phyloP scores from a whole-genome alignment of 2,888 invertebrate genomes.

The Prenolepis imparis region DNA sequence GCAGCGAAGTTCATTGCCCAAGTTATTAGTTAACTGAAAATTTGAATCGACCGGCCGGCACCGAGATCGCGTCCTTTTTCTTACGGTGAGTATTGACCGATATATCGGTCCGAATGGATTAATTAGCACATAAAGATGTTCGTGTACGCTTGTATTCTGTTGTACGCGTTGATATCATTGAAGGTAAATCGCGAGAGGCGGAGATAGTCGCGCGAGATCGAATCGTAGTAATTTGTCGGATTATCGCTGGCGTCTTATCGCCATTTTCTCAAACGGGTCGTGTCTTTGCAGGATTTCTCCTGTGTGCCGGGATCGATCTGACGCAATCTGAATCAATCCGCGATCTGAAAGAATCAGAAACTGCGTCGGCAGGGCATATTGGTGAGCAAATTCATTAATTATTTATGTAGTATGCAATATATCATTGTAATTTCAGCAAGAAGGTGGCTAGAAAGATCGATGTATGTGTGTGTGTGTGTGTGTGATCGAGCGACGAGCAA shows the following conservation, averaged over 20 bases:
- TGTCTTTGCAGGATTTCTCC: neutral
- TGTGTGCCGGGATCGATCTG: neutral
- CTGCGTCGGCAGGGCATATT: neutral
- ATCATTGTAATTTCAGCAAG: neutral
- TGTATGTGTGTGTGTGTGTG: neutral
- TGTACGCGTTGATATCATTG: neutral
- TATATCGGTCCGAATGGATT: neutral
- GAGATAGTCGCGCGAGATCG: neutral
- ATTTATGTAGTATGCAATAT: neutral
- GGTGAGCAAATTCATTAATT: neutral
- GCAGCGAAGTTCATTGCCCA: neutral
- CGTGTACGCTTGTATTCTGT: neutral
- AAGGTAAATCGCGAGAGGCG: neutral
- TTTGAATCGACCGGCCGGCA: neutral
- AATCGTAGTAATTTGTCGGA: neutral
- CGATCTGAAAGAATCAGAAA: neutral
- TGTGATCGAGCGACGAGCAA: neutral
- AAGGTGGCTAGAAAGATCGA: neutral
- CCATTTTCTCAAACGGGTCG: neutral
- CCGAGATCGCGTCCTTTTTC: too few relatives aligned
- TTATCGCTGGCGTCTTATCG: neutral
- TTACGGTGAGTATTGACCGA: too few relatives aligned
- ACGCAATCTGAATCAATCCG: neutral
- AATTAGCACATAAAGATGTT: neutral
- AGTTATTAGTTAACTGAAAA: neutral